These are phyloP conservation scores for Micromussa lordhowensis DNA, from an alignment of 92 coral and sea anemone species.

Conservation along the genomic window DNA sequence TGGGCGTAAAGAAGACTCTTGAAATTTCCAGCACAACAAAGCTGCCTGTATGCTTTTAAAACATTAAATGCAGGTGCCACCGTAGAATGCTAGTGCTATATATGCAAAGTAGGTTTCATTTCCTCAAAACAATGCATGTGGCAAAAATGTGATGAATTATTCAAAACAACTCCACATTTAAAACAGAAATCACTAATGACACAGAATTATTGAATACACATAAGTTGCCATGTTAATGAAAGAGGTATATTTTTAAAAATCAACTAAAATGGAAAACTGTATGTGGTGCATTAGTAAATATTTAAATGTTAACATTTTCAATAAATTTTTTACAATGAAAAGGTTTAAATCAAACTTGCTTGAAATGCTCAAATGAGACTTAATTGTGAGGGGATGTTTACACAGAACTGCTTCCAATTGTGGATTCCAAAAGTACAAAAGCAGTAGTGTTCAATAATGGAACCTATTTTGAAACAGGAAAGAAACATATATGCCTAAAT, in stretches of 20 bases:
- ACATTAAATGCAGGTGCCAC: slow-evolving; percentile 5
- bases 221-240: neutral
- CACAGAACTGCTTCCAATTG: no score
- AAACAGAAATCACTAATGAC: neutral
- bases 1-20: neutral
- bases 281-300: neutral
- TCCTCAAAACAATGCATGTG: slow-evolving; percentile 33
- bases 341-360: neutral
- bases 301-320: neutral
- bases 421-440: neutral
- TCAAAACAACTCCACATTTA: neutral
- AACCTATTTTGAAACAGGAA: neutral
- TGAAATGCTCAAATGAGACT: neutral
- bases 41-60: neutral
- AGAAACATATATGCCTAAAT: neutral
- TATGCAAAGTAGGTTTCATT: slow-evolving; percentile 21
- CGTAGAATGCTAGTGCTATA: neutral
- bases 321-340: neutral
- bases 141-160: slow-evolving; percentile 33
- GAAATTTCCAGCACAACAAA: neutral
- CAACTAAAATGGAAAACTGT: neutral
- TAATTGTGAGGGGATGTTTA: neutral
- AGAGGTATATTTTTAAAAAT: neutral
- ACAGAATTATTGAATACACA: neutral
- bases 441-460: neutral